These are phyloP conservation scores for Eueides isabella DNA, from an alignment of 1,140 invertebrate species.

Conservation along the genomic window DNA sequence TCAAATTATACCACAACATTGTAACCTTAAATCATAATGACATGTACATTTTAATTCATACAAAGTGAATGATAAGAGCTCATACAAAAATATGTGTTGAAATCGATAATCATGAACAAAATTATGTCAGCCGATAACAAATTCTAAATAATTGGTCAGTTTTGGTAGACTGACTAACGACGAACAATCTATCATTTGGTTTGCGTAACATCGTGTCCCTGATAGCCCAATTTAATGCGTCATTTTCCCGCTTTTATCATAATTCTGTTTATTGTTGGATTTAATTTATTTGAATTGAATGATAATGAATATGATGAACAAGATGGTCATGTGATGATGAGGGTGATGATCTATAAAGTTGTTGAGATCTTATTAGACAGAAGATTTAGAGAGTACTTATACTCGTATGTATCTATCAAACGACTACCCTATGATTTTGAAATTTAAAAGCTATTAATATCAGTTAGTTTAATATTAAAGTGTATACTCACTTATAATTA, in stretches of 20 bases:
- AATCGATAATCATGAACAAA: slow-evolving; percentile 29
- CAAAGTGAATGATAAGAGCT: neutral
- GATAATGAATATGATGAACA: neutral
- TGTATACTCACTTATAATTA: too few relatives aligned
- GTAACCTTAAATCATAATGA: neutral
- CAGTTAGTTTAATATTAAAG: too few relatives aligned
- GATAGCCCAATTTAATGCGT: slow-evolving; percentile 51
- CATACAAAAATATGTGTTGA: neutral
- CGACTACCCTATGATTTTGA: too few relatives aligned
- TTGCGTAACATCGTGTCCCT: slow-evolving; percentile 49
- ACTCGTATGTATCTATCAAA: too few relatives aligned
- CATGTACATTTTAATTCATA: slow-evolving; percentile 2
- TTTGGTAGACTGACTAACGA: slow-evolving; percentile 47
- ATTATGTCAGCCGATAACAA: slow-evolving; percentile 68
- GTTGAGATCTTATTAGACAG: too few relatives aligned
- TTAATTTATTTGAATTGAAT: neutral
- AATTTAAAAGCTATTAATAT: too few relatives aligned
- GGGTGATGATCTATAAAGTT: too few relatives aligned
- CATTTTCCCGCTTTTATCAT: slow-evolving; percentile 53
- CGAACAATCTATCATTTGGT: slow-evolving; percentile 62
- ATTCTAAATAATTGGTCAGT: slow-evolving; percentile 67
- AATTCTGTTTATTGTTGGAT: neutral
- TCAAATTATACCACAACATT: neutral
- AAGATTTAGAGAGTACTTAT: too few relatives aligned
- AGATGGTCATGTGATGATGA: neutral